Percentiles rank a stretch among this genome's conserved stretches.
Conservation (phyloP, 64 coral and sea anemone species). For the Montipora efflorescens region DNA sequence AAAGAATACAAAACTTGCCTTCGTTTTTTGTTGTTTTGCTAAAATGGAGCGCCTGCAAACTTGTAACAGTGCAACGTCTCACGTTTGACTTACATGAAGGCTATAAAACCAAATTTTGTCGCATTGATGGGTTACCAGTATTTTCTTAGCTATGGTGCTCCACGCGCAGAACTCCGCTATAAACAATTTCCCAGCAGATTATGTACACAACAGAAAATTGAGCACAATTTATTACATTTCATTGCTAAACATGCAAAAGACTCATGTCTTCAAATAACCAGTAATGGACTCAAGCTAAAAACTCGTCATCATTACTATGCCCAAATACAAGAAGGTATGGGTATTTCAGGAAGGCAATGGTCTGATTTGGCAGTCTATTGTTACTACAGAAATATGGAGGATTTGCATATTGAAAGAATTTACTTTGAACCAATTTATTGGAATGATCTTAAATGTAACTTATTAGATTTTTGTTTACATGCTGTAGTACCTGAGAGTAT, state of each 20-base stretch:
- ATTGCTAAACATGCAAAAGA: not conserved
- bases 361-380: slow-evolving; percentile 71
- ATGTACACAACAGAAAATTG: too few relatives aligned
- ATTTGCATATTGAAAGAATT: slow-evolving; percentile 59
- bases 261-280: slow-evolving; percentile 65
- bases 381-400: slow-evolving; percentile 60
- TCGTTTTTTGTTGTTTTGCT: too few relatives aligned
- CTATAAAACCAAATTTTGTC: too few relatives aligned
- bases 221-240: too few relatives aligned
- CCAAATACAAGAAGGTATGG: slow-evolving; percentile 49
- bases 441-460: slow-evolving; percentile 54
- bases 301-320: slow-evolving; percentile 52
- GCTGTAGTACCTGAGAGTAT: slow-evolving; percentile 4
- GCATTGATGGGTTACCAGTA: too few relatives aligned
- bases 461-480: slow-evolving; percentile 56
- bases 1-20: too few relatives aligned
- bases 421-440: slow-evolving; percentile 33
- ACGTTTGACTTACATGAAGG: too few relatives aligned
- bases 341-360: slow-evolving; percentile 40
- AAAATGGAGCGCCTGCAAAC: too few relatives aligned
- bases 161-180: too few relatives aligned
- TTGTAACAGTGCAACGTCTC: too few relatives aligned
- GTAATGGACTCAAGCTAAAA: slow-evolving; percentile 48
- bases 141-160: too few relatives aligned
- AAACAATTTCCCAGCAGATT: too few relatives aligned